phyloP scores from a whole-genome alignment of 2,797 vertebrate genomes.

The Dryobates pubescens region DNA sequence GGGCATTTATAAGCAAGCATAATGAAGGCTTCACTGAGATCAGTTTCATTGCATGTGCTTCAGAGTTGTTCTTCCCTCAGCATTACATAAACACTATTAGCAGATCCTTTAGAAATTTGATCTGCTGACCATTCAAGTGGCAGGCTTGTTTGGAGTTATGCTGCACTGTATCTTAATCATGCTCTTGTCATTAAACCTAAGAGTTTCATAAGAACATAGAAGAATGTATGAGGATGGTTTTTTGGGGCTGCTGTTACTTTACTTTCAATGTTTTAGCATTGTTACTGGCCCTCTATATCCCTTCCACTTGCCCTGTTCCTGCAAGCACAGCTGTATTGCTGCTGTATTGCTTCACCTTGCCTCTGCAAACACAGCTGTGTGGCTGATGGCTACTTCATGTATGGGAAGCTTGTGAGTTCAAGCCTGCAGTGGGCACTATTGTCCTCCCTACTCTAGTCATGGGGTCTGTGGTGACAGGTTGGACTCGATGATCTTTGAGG shows the following conservation, averaged over 20 bases:
- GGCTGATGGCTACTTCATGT: rapidly evolving
- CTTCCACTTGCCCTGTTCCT: background rate
- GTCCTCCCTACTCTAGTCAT: too few species aligned
- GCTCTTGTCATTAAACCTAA: background rate
- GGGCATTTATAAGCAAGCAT: background rate
- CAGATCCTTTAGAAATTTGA: conserved; percentile 21
- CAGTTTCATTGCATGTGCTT: background rate
- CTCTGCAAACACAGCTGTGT: background rate
- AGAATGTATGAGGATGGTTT: background rate
- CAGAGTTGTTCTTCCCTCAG: background rate
- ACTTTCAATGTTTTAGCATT: background rate
- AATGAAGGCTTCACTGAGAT: background rate
- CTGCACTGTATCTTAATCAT: background rate
- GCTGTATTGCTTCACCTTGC: background rate
- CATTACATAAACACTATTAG: conserved; percentile 8
- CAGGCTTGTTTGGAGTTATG: background rate
- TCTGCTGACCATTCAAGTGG: background rate
- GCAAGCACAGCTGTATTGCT: background rate
- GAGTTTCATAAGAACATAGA: background rate
- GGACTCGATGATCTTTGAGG: too few species aligned
- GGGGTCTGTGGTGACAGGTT: too few species aligned
- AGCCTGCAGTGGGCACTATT: too few species aligned
- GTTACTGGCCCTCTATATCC: rapidly evolving
- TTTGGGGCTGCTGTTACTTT: background rate
- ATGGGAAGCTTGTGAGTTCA: too few species aligned